A percentile compares a stretch with the other conserved stretches of the same genome.
Conservation (phyloP, 2,888 invertebrate genomes). For the Drosophila meridionalis region DNA sequence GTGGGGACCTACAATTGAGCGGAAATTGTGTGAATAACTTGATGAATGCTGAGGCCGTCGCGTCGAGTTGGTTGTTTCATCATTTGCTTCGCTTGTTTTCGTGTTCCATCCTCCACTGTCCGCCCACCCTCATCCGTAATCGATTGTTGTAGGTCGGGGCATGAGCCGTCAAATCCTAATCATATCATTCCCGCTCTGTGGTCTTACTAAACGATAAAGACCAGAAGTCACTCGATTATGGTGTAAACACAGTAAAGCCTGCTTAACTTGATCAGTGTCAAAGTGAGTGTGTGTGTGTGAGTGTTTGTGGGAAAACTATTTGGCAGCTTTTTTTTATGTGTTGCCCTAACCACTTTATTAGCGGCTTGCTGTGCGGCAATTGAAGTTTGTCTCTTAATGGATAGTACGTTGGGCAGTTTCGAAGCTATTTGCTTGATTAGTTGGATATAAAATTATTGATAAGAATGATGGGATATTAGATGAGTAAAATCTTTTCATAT, state of each 20-base stretch:
- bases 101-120: neutral
- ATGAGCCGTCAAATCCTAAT: conserved; percentile 31
- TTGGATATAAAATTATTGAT: neutral
- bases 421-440: neutral
- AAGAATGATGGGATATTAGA: neutral
- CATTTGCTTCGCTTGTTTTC: conserved; percentile 36
- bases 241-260: conserved; percentile 13
- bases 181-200: conserved; percentile 19
- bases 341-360: conserved; percentile 8
- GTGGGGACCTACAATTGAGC: conserved; percentile 11
- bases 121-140: neutral
- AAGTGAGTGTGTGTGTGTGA: neutral
- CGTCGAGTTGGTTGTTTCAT: conserved; percentile 34
- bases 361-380: neutral
- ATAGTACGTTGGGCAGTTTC: neutral
- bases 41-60: conserved; percentile 63
- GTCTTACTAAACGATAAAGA: conserved; percentile 10
- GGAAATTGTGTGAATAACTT: conserved; percentile 77
- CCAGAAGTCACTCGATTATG: conserved; percentile 22
- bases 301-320: conserved; percentile 1
- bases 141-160: conserved; percentile 35
- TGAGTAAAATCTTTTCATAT: no score
- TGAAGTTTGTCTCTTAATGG: neutral
- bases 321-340: neutral
- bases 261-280: conserved; percentile 2